Conservation (phyloP, 2,888 invertebrate species). For the Lottia gigantea region DNA sequence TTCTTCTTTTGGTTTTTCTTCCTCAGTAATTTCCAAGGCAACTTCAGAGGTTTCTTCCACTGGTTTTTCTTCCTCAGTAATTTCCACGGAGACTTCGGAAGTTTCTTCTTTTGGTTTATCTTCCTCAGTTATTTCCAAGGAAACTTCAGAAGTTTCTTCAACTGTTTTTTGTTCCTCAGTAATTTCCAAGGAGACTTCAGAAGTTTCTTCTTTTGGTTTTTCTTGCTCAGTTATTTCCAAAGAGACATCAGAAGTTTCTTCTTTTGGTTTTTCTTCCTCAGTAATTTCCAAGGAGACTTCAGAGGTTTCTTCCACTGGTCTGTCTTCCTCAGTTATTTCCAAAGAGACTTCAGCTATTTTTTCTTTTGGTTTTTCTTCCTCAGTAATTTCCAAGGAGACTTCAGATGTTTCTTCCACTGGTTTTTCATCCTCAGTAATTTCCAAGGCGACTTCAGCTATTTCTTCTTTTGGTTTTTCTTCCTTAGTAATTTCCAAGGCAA, state of each 20-base stretch:
- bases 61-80: conserved; percentile 12
- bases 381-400: neutral
- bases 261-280: conserved; percentile 12
- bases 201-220: neutral
- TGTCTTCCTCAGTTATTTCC: neutral
- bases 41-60: conserved; percentile 13
- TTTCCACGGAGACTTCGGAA: neutral
- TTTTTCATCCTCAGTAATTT: neutral
- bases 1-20: conserved; percentile 7
- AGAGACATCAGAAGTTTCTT: neutral
- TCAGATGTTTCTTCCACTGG: neutral
- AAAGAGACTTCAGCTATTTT: neutral
- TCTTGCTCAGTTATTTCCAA: neutral
- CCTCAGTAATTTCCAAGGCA: conserved; percentile 10
- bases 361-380: conserved; percentile 7
- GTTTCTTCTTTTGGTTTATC: neutral
- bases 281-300: conserved; percentile 26
- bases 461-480: neutral
- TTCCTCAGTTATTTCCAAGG: neutral
- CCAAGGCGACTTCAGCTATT: neutral
- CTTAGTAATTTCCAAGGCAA: neutral
- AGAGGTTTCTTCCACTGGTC: neutral
- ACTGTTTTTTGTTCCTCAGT: neutral
- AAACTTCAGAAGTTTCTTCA: neutral
- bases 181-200: neutral